A percentile compares a stretch with the other conserved stretches of the same genome.
phyloP scores from a whole-genome alignment of 2,888 invertebrate genomes.

The Eilema caniola region DNA sequence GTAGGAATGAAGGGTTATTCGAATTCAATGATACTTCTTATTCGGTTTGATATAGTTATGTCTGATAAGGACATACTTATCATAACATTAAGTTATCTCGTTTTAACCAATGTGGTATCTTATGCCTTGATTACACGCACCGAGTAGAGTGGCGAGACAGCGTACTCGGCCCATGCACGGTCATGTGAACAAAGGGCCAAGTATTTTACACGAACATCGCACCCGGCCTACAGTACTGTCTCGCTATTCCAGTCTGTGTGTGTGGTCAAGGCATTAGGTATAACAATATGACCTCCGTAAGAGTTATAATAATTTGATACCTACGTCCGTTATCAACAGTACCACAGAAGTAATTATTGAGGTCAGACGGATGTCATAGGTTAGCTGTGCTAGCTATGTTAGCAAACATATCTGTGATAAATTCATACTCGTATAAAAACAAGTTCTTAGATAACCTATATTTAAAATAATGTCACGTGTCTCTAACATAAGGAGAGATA shows the following conservation, averaged over 20 bases:
- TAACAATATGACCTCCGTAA: not conserved
- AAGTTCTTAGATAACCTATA: not conserved
- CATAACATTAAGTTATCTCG: not conserved
- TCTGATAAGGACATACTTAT: not conserved
- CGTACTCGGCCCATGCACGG: too few relatives aligned
- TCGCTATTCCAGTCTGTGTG: too few relatives aligned
- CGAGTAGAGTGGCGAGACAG: too few relatives aligned
- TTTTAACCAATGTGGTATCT: not conserved
- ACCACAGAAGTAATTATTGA: not conserved
- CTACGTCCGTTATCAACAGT: not conserved
- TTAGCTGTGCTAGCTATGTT: not conserved
- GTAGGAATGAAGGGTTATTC: too few relatives aligned
- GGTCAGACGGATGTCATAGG: not conserved
- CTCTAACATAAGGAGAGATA: not conserved
- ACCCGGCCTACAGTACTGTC: too few relatives aligned
- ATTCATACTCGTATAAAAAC: not conserved
- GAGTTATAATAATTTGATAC: not conserved
- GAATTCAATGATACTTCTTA: too few relatives aligned
- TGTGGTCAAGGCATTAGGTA: too few relatives aligned
- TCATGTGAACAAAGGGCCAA: too few relatives aligned
- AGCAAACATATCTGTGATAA: not conserved
- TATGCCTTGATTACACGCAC: too few relatives aligned
- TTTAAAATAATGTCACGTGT: not conserved
- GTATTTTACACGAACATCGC: too few relatives aligned
- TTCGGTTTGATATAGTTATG: too few relatives aligned